Conservation (phyloP, 2,888 invertebrate genomes). For the Rosalia funebris region DNA sequence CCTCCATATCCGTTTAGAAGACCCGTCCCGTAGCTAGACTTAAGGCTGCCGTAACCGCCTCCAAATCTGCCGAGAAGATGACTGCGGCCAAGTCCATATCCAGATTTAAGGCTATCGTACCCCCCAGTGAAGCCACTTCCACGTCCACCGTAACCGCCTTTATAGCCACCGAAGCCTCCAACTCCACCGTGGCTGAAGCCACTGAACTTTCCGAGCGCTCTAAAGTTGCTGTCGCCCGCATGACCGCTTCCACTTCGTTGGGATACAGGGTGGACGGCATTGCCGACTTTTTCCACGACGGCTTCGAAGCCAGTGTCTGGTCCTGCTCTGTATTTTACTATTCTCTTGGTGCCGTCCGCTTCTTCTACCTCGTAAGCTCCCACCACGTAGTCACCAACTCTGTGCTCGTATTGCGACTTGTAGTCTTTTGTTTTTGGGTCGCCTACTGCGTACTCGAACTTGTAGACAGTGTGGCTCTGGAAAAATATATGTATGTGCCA, state of each 20-base stretch:
- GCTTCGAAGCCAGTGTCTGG: constrained; percentile 65
- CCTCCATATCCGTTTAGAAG: no score
- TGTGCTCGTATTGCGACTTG: constrained; percentile 66
- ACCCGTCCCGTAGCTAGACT: background rate
- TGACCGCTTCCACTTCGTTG: constrained; percentile 9
- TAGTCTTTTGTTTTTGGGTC: constrained; percentile 68
- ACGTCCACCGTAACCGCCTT: background rate
- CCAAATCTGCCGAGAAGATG: background rate
- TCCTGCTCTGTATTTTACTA: constrained; percentile 69
- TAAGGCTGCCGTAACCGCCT: background rate
- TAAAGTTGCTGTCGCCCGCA: constrained; percentile 19
- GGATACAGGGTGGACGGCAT: constrained; percentile 55
- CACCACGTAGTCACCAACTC: constrained; percentile 67
- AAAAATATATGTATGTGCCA: no score
- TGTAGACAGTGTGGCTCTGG: constrained; percentile 66
- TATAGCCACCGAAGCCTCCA: constrained; percentile 8
- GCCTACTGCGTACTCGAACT: constrained; percentile 68
- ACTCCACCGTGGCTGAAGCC: background rate
- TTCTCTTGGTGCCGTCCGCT: constrained; percentile 68
- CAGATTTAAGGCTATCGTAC: no score
- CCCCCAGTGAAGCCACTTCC: no score
- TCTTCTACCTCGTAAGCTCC: constrained; percentile 69
- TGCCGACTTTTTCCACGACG: constrained; percentile 62
- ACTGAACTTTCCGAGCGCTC: background rate
- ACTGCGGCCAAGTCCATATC: background rate